phyloP scores from a whole-genome alignment of 2,113 vertebrate genomes.

The Pseudopipra pipra region DNA sequence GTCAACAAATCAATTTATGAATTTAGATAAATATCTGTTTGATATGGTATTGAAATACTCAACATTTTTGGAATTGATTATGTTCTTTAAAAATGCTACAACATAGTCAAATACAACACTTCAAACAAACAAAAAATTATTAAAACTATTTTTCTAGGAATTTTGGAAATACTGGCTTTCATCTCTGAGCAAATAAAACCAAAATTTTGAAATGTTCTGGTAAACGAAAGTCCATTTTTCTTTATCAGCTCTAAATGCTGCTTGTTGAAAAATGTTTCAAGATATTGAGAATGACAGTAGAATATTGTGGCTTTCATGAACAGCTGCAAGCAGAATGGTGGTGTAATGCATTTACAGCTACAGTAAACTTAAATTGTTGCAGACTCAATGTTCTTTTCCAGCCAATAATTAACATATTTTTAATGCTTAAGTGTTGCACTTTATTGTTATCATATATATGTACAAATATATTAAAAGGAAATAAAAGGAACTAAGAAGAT shows the following conservation, averaged over 20 bases:
- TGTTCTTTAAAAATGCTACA: not conserved
- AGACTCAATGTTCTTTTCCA: not conserved
- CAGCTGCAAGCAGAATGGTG: not conserved
- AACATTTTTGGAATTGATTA: not conserved
- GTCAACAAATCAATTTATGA: not conserved
- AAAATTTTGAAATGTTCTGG: not conserved
- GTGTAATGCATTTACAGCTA: not conserved
- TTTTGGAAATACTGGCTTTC: not conserved
- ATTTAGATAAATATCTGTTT: not conserved
- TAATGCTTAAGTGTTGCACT: not conserved
- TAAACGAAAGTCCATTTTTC: not conserved
- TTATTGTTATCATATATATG: not conserved
- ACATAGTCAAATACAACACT: not conserved
- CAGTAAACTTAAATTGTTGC: conserved; percentile 12
- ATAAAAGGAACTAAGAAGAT: not conserved
- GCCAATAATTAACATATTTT: not conserved
- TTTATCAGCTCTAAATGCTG: not conserved
- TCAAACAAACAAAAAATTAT: not conserved
- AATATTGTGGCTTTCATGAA: conserved; percentile 25
- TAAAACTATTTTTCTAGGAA: not conserved
- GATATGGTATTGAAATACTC: not conserved
- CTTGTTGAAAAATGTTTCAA: not conserved
- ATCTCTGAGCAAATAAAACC: not conserved
- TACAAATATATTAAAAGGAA: not conserved
- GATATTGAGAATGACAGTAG: not conserved